Evolutionary conservation across 2,797 vertebrate species (phyloP).

Genomic region (Lepus oiostolus): DNA sequence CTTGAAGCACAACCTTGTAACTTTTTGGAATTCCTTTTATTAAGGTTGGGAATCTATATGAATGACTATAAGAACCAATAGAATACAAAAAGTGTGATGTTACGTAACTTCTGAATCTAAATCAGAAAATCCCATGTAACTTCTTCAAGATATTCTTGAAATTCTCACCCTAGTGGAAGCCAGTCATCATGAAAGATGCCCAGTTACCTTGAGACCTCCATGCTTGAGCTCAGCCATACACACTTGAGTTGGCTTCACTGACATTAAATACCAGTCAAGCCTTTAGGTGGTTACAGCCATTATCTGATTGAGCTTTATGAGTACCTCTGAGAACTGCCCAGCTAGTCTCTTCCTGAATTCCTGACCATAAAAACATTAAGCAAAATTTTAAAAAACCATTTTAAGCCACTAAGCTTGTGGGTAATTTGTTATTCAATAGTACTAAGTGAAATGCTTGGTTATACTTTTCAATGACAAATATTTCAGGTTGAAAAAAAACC

Average conservation of each 20-base stretch:
- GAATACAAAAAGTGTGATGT: background rate
- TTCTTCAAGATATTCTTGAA: background rate
- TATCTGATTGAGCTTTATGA: background rate
- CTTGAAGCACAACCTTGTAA: background rate
- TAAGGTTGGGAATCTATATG: background rate
- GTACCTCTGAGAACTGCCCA: background rate
- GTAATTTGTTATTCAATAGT: background rate
- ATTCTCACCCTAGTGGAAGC: background rate
- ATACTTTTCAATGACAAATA: slow-evolving; percentile 9
- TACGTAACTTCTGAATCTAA: background rate
- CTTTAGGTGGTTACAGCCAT: background rate
- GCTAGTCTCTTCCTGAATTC: background rate
- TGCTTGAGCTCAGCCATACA: background rate
- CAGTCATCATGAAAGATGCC: background rate
- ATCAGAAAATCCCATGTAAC: background rate
- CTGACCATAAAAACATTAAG: background rate
- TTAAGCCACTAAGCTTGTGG: background rate
- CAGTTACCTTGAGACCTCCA: background rate
- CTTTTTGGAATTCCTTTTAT: background rate
- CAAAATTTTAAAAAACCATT: background rate
- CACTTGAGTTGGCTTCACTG: background rate
- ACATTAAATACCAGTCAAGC: background rate
- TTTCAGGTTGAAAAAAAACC: background rate
- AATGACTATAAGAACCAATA: background rate
- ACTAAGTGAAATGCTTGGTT: background rate